Conservation (phyloP, 2,113 vertebrate genomes). For the Columba janthina region DNA sequence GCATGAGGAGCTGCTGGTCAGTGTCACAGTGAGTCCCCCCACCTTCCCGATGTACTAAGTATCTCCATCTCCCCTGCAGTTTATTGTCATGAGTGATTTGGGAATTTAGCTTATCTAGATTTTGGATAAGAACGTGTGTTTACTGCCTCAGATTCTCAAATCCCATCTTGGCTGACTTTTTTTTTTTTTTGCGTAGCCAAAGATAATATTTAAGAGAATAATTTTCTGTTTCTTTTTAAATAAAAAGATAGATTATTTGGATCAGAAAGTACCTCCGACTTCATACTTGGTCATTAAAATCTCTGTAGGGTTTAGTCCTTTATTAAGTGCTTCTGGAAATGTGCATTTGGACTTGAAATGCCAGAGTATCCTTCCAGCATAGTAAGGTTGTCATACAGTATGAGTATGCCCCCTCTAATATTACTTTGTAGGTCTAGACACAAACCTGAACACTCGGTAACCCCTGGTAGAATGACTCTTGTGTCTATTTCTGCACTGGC, state of each 20-base stretch:
- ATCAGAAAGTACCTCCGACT: background rate
- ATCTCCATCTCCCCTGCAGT: background rate
- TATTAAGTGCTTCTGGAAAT: background rate
- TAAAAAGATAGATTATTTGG: background rate
- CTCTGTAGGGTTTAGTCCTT: background rate
- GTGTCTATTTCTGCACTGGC: background rate
- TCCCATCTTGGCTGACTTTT: background rate
- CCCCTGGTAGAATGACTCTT: background rate
- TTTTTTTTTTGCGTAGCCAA: background rate
- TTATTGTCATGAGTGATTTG: background rate
- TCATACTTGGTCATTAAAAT: background rate
- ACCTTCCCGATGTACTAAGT: no score
- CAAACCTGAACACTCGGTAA: background rate
- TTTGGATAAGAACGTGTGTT: background rate
- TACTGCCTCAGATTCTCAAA: background rate
- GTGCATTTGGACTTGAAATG: background rate
- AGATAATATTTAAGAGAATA: background rate
- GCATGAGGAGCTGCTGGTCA: background rate
- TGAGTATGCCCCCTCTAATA: background rate
- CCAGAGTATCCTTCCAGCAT: background rate
- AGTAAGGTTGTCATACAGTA: background rate
- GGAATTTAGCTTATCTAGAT: background rate
- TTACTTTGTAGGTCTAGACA: background rate
- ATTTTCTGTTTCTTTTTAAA: background rate
- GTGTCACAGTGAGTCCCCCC: background rate